phyloP scores from a whole-genome alignment of 2,113 vertebrate species.

The Pygathrix nemaeus region DNA sequence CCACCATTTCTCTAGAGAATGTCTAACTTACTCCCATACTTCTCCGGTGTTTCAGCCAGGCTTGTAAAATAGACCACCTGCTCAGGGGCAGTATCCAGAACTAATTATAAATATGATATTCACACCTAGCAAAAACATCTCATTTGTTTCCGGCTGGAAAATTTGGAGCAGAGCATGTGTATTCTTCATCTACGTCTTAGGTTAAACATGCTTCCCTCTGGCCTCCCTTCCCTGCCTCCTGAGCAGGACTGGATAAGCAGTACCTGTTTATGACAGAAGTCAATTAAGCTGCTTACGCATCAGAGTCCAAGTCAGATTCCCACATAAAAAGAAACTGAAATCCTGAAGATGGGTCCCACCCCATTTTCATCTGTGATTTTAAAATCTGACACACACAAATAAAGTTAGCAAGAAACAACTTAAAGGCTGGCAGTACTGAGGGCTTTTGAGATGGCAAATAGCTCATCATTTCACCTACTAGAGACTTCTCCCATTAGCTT shows the following conservation, averaged over 20 bases:
- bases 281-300: background rate
- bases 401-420: background rate
- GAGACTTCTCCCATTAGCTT: background rate
- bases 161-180: background rate
- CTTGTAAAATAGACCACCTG: background rate
- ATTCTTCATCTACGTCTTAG: background rate
- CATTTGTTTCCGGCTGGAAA: slow-evolving; percentile 17
- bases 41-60: background rate
- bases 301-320: background rate
- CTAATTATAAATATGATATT: slow-evolving; percentile 38
- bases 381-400: background rate
- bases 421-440: background rate
- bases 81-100: background rate
- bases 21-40: background rate
- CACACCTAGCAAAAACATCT: background rate
- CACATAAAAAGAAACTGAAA: background rate
- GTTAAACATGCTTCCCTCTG: background rate
- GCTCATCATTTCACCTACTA: background rate
- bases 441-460: background rate
- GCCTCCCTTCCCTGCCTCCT: background rate
- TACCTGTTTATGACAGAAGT: background rate
- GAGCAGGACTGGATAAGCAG: background rate
- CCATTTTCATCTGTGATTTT: background rate
- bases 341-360: background rate
- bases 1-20: background rate